Evolutionary conservation across 2,113 vertebrate genomes (phyloP), one percentile per base, ranked within the genome.

Genomic region (Gavia stellata): DNA sequence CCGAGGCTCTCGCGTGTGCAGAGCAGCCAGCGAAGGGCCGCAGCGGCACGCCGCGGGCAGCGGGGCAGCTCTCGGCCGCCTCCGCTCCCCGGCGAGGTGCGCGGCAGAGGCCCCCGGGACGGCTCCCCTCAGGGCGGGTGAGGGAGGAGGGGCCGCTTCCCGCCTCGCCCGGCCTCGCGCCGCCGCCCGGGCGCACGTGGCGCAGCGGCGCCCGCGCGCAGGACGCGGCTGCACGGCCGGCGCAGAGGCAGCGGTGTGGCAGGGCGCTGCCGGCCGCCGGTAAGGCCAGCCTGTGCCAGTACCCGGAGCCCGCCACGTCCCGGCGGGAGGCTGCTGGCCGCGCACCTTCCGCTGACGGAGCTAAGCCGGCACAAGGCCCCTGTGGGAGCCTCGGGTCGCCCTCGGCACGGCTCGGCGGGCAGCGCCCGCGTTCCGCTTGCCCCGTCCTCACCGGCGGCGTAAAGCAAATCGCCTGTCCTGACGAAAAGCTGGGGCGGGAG

Each of bases 241-340:
- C 9, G 28, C 44, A 12, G 17, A 28, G 15, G 3, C 17, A 49
- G 15, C n/a, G 40, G 42, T 3, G 42, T 2, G 49, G 20, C 26
- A 11, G 26, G 55, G 19, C 8, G 85, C 36, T 28, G 8, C 12
- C 26, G 49, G 14, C 2, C 5, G 6, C 29, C 38, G 21, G 36
- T 10, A 10, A 1, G 7, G 26, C 23, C 49, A 6, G 42, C 23
- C 61, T 5, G 4, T 3, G 33, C 38, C 29, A 1, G 3, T 4
- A 7, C 6, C 34, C 7, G 19, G 25, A 16, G 44, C 19, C 26
- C 9, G 42, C 16, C 50, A 2, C 3, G 17, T 17, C 36, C 33
- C 13, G 18, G 66, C 18, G n/a, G 47, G 12, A 14, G 38, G 42
- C 53, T 38, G n/a, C 61, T 9, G 62, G 17, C 56, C 34, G 36